Base-by-base conservation (phyloP, 2,113 vertebrate genomes). In the Podarcis muralis region DNA sequence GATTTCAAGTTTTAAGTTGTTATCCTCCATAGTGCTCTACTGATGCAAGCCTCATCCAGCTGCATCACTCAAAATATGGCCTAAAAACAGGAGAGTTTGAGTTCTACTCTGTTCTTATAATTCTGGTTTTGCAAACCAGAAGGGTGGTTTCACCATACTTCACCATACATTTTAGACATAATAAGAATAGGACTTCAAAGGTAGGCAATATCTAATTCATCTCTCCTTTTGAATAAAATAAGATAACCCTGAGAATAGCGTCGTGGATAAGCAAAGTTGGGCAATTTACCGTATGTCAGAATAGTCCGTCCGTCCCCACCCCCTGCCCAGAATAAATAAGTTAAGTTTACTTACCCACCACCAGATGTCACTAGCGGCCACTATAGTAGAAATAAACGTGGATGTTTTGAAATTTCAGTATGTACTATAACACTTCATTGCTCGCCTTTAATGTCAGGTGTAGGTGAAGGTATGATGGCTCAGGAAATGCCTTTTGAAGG, bases 291-390 rank as follows among this genome's bases (percentile, higher is more conserved):
- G 3, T n/a, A 57, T 25, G 22, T 57, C 20, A 37, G 23, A 40
- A 68, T 16, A n/a, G 6, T 2, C 1, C 1, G 2, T 9, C 48
- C 48, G 9, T 9, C 9, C 48, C 48, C 48, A 43, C 16, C 35
- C 35, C 35, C 35, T 3, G 2, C 35, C 35, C 35, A 37, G n/a
- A 25, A 35, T 80, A 87, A 80, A 71, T 87, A 32, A 66, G 40
- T 13, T 37, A 53, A 12, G 22, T 69, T 76, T 83, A 77, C 4
- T 69, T 53, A 69, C 3, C 71, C 7, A 69, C 87, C 74, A 68
- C 43, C 62, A 88, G 81, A 78, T 88, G 72, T 77, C 81, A 78
- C 81, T 78, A 83, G 40, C 3, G n/a, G 23, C n/a, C 81, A 83
- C 23, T 77, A 43, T 8, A 69, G 30, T 37, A 23, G 57, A 83